Conservation (phyloP, 2,888 invertebrate species). For the Agrochola lychnidis region DNA sequence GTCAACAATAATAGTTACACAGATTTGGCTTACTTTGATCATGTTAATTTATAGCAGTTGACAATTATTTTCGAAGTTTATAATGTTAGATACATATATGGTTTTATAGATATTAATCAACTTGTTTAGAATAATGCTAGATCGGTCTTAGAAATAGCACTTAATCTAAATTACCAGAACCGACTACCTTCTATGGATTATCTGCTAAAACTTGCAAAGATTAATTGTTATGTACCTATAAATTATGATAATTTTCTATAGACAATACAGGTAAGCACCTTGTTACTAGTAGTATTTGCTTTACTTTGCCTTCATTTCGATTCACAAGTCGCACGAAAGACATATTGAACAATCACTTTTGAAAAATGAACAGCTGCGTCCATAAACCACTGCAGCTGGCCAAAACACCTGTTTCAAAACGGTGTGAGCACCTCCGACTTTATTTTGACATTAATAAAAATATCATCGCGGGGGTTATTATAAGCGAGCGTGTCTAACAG, state of each 20-base stretch:
- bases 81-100: no score
- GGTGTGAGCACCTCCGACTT: slow-evolving; percentile 81
- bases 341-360: slow-evolving; percentile 13
- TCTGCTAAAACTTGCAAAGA: slow-evolving; percentile 46
- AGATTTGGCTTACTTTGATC: neutral
- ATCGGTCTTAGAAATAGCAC: slow-evolving; percentile 14
- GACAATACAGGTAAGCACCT: slow-evolving; percentile 15
- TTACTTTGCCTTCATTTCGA: slow-evolving; percentile 20
- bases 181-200: slow-evolving; percentile 43
- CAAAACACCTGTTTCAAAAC: slow-evolving; percentile 66
- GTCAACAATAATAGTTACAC: neutral
- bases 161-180: slow-evolving; percentile 42
- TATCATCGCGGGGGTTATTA: slow-evolving; percentile 90
- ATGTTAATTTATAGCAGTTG: neutral
- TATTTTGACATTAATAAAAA: slow-evolving; percentile 91
- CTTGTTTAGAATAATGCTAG: neutral
- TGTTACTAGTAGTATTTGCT: slow-evolving; percentile 3
- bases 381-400: slow-evolving; percentile 29
- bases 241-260: slow-evolving; percentile 52
- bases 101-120: neutral
- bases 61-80: neutral
- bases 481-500: slow-evolving; percentile 89
- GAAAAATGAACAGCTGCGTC: slow-evolving; percentile 18
- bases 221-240: slow-evolving; percentile 43
- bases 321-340: neutral